phyloP scores from a whole-genome alignment of 1,140 invertebrate species.

The Euschistus heros region DNA sequence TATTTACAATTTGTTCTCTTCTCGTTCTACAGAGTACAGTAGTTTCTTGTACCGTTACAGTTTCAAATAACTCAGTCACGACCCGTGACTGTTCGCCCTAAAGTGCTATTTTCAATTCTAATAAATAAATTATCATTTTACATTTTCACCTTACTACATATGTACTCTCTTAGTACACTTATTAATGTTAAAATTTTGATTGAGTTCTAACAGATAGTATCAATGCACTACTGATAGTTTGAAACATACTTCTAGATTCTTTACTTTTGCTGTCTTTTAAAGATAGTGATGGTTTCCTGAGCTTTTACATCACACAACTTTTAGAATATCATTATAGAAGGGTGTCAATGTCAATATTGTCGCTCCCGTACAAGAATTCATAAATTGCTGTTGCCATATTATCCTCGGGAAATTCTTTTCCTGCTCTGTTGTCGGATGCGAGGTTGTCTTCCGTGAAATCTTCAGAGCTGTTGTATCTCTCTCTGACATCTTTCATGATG shows the following conservation, averaged over 20 bases:
- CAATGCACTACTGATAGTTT: no score
- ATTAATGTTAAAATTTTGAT: no score
- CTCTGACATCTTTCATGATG: slow-evolving; percentile 54
- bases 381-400: slow-evolving; percentile 25
- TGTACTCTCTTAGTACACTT: no score
- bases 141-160: no score
- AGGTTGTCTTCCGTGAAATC: slow-evolving; percentile 38
- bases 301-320: no score
- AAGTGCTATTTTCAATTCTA: no score
- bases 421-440: slow-evolving; percentile 24
- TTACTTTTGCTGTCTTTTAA: no score
- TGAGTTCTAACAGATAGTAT: no score
- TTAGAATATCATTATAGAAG: slow-evolving; percentile 15
- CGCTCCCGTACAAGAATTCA: slow-evolving; percentile 26
- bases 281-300: no score
- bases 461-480: slow-evolving; percentile 45
- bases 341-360: slow-evolving; percentile 19
- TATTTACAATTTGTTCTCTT: slow-evolving; percentile 12
- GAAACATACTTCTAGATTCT: no score
- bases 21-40: not conserved
- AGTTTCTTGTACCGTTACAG: slow-evolving; percentile 9
- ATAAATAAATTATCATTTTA: no score
- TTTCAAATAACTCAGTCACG: slow-evolving; percentile 1
- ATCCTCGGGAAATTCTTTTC: slow-evolving; percentile 18
- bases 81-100: no score